Conservation (phyloP, 2,113 vertebrate species). For the Pheucticus melanocephalus region DNA sequence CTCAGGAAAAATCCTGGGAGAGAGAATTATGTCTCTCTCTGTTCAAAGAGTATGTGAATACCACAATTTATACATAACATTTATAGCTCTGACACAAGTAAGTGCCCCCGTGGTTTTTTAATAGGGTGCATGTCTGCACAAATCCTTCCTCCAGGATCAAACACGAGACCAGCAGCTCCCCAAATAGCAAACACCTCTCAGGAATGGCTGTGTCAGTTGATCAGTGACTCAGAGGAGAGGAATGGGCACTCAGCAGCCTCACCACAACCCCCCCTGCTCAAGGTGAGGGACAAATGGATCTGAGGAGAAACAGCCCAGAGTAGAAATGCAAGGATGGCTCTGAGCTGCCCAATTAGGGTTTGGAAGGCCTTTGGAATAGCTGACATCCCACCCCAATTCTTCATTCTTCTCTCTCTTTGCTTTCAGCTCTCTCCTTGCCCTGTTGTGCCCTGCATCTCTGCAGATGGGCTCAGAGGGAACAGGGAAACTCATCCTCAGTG, state of each 20-base stretch:
- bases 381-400: not conserved
- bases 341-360: accelerated
- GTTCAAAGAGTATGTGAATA: too few species aligned
- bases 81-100: too few species aligned
- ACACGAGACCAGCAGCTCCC: not conserved
- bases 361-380: not conserved
- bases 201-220: not conserved
- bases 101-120: not conserved
- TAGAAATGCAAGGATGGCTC: not conserved
- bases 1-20: too few species aligned
- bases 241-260: not conserved
- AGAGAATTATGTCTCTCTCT: too few species aligned
- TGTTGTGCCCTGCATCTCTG: not conserved
- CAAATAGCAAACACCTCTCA: not conserved
- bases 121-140: not conserved
- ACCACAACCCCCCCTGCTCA: not conserved
- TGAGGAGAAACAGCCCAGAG: not conserved
- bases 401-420: not conserved
- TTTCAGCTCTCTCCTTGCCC: not conserved
- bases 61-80: not conserved
- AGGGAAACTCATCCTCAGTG: not conserved
- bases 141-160: not conserved
- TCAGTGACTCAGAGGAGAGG: not conserved
- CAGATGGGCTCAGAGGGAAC: accelerated
- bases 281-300: not conserved